Base-by-base conservation (phyloP, 2,113 vertebrate species). In the Cryptomyrus ogoouensis region DNA sequence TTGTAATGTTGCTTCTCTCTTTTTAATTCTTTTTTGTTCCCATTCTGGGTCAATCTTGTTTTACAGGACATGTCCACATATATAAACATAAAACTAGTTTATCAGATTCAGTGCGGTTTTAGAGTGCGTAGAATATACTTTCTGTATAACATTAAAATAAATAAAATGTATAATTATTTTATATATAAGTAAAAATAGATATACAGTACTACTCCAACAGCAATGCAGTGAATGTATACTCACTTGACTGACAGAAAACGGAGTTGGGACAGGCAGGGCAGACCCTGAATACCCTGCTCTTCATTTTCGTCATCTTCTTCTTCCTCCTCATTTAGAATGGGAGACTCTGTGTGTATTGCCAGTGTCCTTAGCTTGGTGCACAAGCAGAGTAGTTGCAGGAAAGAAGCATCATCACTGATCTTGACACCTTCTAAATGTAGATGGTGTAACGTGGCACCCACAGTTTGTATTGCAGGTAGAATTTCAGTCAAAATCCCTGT, bases 371-470 rank as follows among this genome's bases (percentile, higher is more conserved):
- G 94, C 91, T 84, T 93, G 46, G 95, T 94, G 89, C 95, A 96
- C 80, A 92, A 90, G 58, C 74, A 89, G 27, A 96, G 91, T 80
- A 95, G 66, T 62, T 92, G 91, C 90, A 95, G 88, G 0, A 96
- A 86, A 83, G 93, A 89, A 3, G 83, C 87, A 31, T 90, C 66
- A 12, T 93, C 90, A 46, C 89, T 93, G 15, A 93, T 94, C 92
- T 74, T 94, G n/a, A 96, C 92, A 2, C 95, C 95, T 66, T 96
- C 95, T 89, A 96, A 66, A 19, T 91, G 92, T 90, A 96, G 94
- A 1, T 94, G 95, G 21, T 91, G 39, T 86, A 96, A 91, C n/a
- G 91, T 90, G 5, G 93, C 93, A 27, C 94, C 94, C 88, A 90
- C 88, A 5, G 91, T 91, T 62, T 89, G 89, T 35, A 96, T 84